These are phyloP conservation scores for Nymphalis polychloros DNA, from an alignment of 2,888 invertebrate species.

Conservation along the genomic window DNA sequence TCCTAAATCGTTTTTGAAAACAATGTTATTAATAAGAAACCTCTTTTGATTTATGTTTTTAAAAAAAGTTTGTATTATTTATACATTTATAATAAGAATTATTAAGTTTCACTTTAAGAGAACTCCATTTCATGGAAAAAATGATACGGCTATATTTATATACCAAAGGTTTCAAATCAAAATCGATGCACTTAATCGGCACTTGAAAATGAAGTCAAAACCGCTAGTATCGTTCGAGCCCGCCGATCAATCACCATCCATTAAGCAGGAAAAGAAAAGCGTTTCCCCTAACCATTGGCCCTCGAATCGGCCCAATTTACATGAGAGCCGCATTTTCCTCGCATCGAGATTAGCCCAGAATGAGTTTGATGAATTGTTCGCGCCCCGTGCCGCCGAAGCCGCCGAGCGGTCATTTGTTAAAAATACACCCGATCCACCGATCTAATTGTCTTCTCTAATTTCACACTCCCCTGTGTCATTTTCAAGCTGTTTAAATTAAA, in stretches of 20 bases:
- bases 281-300: conserved; percentile 79
- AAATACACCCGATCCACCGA: conserved; percentile 81
- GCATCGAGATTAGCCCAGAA: conserved; percentile 81
- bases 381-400: conserved; percentile 57
- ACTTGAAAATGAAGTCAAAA: conserved; percentile 76
- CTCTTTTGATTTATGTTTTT: no score
- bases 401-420: conserved; percentile 79
- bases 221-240: conserved; percentile 75
- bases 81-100: background rate
- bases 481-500: conserved; percentile 66
- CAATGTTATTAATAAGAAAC: no score
- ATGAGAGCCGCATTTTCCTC: conserved; percentile 82
- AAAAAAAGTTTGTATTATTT: background rate
- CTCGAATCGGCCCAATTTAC: conserved; percentile 81
- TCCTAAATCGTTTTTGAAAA: no score
- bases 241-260: conserved; percentile 82
- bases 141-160: background rate
- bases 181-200: conserved; percentile 63
- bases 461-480: conserved; percentile 78
- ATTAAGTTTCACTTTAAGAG: no score
- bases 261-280: conserved; percentile 81
- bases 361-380: conserved; percentile 81
- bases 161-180: conserved; percentile 40
- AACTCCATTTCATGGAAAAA: no score
- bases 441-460: conserved; percentile 82